A percentile compares a stretch with the other conserved stretches of the same genome.
These are phyloP conservation scores for Tetramorium parvispinum DNA, from an alignment of 1,140 invertebrate genomes.

Conservation along the genomic window DNA sequence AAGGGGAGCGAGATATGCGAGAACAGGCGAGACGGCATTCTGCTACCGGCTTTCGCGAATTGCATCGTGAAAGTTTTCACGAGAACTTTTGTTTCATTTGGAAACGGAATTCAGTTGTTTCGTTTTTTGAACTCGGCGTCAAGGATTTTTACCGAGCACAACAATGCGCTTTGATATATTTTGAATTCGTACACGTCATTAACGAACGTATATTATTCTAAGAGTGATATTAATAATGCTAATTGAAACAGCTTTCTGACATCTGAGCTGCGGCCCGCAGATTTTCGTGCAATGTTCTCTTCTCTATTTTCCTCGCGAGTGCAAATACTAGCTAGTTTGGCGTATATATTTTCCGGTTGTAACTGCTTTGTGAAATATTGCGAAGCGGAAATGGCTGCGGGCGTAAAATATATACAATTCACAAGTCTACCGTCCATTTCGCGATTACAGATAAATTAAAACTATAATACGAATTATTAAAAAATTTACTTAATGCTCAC, in stretches of 20 bases:
- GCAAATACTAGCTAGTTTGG: conserved; percentile 38
- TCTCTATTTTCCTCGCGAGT: conserved; percentile 13
- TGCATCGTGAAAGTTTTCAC: conserved; percentile 25
- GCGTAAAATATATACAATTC: conserved; percentile 3
- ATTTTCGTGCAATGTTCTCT: conserved; percentile 15
- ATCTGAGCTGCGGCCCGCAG: not conserved
- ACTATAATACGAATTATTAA: not conserved
- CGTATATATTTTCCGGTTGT: conserved; percentile 44
- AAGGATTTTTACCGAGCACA: conserved; percentile 7
- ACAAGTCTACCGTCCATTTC: conserved; percentile 6
- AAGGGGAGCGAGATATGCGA: conserved; percentile 14
- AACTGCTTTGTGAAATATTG: conserved; percentile 52
- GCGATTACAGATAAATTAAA: conserved; percentile 31
- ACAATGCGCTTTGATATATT: not conserved
- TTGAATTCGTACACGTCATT: not conserved
- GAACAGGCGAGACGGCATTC: conserved; percentile 17
- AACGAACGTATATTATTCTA: not conserved
- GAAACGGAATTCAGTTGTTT: not conserved
- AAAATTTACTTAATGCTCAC: not conserved
- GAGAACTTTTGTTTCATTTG: conserved; percentile 24
- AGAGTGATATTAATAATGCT: conserved; percentile 50
- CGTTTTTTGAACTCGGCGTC: not conserved
- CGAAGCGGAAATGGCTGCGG: conserved; percentile 7
- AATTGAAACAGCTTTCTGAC: conserved; percentile 39
- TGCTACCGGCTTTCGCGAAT: not conserved